phyloP scores from a whole-genome alignment of 2,888 invertebrate species.

The Apantesis nais region DNA sequence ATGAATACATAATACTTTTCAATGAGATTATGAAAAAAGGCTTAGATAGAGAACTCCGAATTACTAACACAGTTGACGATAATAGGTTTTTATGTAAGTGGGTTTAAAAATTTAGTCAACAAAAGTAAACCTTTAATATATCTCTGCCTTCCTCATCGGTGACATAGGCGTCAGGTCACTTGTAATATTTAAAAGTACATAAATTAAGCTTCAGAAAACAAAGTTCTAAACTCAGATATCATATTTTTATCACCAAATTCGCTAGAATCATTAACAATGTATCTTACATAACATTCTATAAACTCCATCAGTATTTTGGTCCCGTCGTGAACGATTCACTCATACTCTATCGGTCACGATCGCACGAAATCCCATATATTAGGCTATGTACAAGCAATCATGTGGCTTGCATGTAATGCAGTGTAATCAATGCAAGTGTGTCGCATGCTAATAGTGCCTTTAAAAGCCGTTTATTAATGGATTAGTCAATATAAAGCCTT shows the following conservation, averaged over 20 bases:
- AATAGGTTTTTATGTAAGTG: no score
- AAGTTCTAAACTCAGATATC: no score
- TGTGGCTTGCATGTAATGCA: slow-evolving; percentile 14
- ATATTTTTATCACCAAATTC: neutral
- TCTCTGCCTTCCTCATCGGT: no score
- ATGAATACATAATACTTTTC: no score
- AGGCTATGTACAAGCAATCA: slow-evolving; percentile 7
- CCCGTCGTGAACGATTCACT: slow-evolving; percentile 25
- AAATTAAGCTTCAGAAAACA: no score
- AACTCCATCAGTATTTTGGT: slow-evolving; percentile 19
- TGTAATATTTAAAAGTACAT: no score
- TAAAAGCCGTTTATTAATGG: slow-evolving; percentile 12
- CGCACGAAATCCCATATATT: slow-evolving; percentile 25
- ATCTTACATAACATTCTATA: slow-evolving; percentile 2
- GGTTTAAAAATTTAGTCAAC: no score
- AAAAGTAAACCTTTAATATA: no score
- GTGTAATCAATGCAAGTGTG: slow-evolving; percentile 41
- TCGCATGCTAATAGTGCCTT: slow-evolving; percentile 23
- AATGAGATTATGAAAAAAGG: no score
- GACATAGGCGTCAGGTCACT: no score
- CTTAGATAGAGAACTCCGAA: no score
- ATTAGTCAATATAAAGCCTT: slow-evolving; percentile 25
- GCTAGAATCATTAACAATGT: neutral
- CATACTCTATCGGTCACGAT: slow-evolving; percentile 40
- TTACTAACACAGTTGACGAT: no score